Conservation (phyloP, 2,888 invertebrate species). For the Phengaris alcon region DNA sequence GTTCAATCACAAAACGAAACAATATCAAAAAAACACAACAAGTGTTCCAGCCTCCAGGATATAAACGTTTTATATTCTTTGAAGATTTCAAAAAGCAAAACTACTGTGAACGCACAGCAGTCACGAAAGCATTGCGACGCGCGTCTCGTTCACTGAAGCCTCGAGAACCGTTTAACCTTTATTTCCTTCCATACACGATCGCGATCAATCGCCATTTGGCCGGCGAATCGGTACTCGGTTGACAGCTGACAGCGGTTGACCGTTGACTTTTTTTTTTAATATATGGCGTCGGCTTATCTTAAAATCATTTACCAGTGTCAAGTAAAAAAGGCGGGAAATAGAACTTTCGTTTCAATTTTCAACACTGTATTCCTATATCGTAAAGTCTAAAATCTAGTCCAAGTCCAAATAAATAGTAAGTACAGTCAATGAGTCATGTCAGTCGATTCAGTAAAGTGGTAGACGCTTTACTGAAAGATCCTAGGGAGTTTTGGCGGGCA, state of each 20-base stretch:
- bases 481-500: no score
- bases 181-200: neutral
- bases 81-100: constrained; percentile 41
- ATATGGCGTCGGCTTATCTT: no score
- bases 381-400: no score
- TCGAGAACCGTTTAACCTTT: constrained; percentile 45
- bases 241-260: neutral
- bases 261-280: neutral
- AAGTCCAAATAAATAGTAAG: no score
- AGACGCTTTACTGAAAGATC: no score
- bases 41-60: constrained; percentile 33
- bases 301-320: no score
- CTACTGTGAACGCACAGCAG: constrained; percentile 72
- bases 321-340: no score
- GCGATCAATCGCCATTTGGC: constrained; percentile 22
- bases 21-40: constrained; percentile 32
- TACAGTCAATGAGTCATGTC: no score
- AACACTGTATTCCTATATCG: no score
- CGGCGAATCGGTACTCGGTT: neutral
- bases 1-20: constrained; percentile 36
- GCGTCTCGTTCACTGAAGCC: constrained; percentile 66
- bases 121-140: constrained; percentile 59
- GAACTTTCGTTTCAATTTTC: no score
- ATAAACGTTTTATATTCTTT: constrained; percentile 36
- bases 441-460: no score